Conservation (phyloP, 2,113 vertebrate species). For the Varanus salvator region DNA sequence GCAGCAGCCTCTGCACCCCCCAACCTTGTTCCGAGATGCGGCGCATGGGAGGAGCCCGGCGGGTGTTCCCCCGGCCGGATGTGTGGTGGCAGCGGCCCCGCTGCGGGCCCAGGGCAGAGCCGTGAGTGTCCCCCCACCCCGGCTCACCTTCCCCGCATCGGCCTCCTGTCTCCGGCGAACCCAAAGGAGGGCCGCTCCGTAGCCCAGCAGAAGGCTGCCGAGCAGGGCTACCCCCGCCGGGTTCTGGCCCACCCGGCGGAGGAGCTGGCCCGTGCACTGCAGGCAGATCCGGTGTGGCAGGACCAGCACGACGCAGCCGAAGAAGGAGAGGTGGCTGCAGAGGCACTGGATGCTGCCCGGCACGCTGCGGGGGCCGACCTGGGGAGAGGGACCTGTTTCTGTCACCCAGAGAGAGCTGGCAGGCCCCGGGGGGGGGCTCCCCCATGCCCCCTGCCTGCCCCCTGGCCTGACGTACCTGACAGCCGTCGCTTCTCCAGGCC, state of each 20-base stretch:
- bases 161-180: constrained; percentile 81
- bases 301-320: constrained; percentile 82
- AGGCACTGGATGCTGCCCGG: constrained; percentile 78
- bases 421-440: too few relatives aligned
- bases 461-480: constrained; percentile 49
- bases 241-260: constrained; percentile 77
- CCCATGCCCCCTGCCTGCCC: not conserved
- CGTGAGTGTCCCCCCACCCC: too few relatives aligned
- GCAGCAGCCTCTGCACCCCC: too few relatives aligned
- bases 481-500: constrained; percentile 55
- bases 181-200: constrained; percentile 78
- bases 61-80: too few relatives aligned
- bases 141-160: constrained; percentile 78
- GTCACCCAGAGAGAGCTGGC: too few relatives aligned
- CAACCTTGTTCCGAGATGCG: too few relatives aligned
- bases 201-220: constrained; percentile 79
- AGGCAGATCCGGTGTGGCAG: constrained; percentile 83
- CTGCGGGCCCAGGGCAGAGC: too few relatives aligned
- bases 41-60: too few relatives aligned
- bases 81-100: too few relatives aligned
- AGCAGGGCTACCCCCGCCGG: constrained; percentile 82
- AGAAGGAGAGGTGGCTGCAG: constrained; percentile 85
- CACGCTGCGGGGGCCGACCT: constrained; percentile 80
- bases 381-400: not conserved
- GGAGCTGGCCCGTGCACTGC: constrained; percentile 73